Evolutionary conservation across 2,113 vertebrate species (phyloP).

Genomic region (Apteryx owenii): DNA sequence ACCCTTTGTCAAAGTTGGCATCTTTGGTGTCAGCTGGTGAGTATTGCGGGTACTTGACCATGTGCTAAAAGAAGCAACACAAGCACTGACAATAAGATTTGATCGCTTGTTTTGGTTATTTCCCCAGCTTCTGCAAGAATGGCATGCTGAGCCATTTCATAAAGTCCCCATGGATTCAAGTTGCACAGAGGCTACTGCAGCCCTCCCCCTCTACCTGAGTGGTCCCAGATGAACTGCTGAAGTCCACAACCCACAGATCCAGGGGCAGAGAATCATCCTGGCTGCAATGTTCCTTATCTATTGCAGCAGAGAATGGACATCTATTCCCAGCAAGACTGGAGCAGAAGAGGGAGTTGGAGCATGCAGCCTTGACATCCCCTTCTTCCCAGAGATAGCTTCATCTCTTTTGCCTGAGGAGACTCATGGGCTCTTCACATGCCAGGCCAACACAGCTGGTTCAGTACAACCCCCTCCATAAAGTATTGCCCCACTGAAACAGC

Average conservation of each 20-base stretch:
- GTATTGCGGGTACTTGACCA: slow-evolving; percentile 51
- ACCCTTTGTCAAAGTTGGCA: slow-evolving; percentile 75
- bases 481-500: not conserved
- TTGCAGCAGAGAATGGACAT: not conserved
- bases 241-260: not conserved
- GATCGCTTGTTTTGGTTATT: not conserved
- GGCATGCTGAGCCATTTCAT: not conserved
- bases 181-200: not conserved
- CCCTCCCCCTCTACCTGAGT: not conserved
- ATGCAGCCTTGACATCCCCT: not conserved
- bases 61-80: slow-evolving; percentile 46
- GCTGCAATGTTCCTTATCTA: not conserved
- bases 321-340: not conserved
- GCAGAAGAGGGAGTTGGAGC: not conserved
- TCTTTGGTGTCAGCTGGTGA: slow-evolving; percentile 75
- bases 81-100: not conserved
- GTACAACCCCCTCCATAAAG: not conserved
- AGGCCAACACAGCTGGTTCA: not conserved
- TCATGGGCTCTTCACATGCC: not conserved
- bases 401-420: not conserved
- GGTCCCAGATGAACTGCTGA: not conserved
- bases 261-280: not conserved
- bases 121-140: not conserved
- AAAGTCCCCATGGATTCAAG: not conserved
- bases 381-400: not conserved